phyloP scores from a whole-genome alignment of 2,113 vertebrate genomes.

The Electrona antarctica region DNA sequence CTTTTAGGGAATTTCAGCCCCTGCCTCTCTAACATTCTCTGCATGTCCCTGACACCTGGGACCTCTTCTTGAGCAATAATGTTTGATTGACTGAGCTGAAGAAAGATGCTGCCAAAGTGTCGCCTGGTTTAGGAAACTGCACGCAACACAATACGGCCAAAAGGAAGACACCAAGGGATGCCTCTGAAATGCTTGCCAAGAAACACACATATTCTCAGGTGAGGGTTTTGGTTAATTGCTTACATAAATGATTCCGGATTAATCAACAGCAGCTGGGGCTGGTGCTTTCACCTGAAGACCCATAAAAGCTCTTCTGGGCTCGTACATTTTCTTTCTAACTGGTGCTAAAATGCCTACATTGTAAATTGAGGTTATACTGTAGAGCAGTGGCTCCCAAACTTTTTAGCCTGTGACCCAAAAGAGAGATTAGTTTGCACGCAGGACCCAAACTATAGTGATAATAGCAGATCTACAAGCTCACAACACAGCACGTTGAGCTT shows the following conservation, averaged over 20 bases:
- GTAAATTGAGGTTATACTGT: neutral
- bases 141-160: constrained; percentile 6
- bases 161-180: constrained; percentile 30
- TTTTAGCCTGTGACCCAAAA: too few relatives aligned
- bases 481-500: too few relatives aligned
- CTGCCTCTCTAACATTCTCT: too few relatives aligned
- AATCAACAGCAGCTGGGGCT: constrained; percentile 2
- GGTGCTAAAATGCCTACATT: too few relatives aligned
- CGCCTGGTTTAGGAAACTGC: constrained; percentile 49
- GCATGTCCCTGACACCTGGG: too few relatives aligned
- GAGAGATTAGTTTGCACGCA: too few relatives aligned
- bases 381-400: too few relatives aligned
- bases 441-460: too few relatives aligned
- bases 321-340: constrained; percentile 16
- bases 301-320: neutral
- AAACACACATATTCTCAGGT: constrained; percentile 10
- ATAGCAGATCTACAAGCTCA: too few relatives aligned
- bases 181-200: constrained; percentile 25
- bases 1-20: too few relatives aligned
- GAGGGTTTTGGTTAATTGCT: constrained; percentile 1
- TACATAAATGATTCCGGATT: constrained; percentile 23
- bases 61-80: constrained; percentile 59
- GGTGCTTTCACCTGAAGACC: constrained; percentile 17
- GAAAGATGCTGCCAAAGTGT: constrained; percentile 65
- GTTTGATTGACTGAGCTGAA: constrained; percentile 50